Evolutionary conservation across 2,888 invertebrate species (phyloP).

Genomic region (Idaea biselata): DNA sequence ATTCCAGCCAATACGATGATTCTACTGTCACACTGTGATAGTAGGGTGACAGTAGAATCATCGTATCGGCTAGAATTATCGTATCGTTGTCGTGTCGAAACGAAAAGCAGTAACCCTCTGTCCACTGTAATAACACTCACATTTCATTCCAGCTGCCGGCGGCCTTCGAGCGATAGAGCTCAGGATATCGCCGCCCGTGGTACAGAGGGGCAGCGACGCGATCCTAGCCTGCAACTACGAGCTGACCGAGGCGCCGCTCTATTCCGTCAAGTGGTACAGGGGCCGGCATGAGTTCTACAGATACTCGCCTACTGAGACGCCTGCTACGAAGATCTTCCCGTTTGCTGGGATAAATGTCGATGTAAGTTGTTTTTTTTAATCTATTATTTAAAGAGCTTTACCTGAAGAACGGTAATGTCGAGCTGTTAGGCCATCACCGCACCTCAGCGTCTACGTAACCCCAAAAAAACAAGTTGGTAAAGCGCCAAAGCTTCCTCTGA

Average conservation of each 20-base stretch:
- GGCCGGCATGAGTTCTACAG: constrained; percentile 85
- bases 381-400: no score
- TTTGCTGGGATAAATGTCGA: constrained; percentile 84
- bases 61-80: no score
- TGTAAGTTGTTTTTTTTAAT: constrained; percentile 68
- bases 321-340: constrained; percentile 83
- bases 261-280: constrained; percentile 86
- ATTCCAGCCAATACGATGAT: no score
- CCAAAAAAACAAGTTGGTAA: no score
- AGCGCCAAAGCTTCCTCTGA: no score
- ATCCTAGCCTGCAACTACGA: constrained; percentile 82
- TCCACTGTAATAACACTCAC: not conserved
- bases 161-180: constrained; percentile 77
- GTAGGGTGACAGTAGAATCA: no score
- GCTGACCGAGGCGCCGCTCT: constrained; percentile 83
- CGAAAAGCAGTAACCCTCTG: no score
- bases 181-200: constrained; percentile 81
- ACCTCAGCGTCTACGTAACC: no score
- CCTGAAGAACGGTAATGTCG: no score
- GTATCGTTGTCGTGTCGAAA: no score
- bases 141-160: constrained; percentile 56
- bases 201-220: constrained; percentile 82
- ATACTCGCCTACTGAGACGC: constrained; percentile 82
- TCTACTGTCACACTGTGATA: no score
- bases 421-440: no score